phyloP scores from a whole-genome alignment of 2,888 invertebrate genomes.

The Megaustenia siamemsis region DNA sequence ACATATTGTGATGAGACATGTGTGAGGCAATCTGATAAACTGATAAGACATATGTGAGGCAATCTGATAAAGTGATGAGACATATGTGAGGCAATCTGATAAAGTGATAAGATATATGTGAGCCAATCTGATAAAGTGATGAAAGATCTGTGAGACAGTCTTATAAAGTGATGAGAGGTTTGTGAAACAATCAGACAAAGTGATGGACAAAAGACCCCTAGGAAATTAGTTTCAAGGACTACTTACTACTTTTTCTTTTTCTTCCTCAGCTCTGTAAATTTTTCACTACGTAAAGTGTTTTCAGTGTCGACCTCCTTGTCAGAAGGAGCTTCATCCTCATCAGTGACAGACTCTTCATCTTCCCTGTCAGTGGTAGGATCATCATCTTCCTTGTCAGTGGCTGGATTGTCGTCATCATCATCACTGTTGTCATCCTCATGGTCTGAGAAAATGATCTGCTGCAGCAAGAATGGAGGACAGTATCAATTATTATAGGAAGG shows the following conservation, averaged over 20 bases:
- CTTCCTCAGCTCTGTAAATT: conserved; percentile 65
- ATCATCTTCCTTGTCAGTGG: background rate
- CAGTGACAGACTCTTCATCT: conserved; percentile 55
- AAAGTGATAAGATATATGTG: no score
- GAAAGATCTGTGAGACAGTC: no score
- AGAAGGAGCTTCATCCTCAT: conserved; percentile 59
- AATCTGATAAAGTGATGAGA: no score
- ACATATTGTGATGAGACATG: no score
- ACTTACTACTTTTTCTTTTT: conserved; percentile 50
- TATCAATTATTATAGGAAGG: background rate
- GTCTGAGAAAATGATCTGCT: conserved; percentile 67
- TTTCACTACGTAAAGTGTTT: conserved; percentile 55
- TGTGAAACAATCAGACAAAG: no score
- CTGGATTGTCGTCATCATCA: conserved; percentile 36
- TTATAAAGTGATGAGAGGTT: no score
- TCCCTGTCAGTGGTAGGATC: conserved; percentile 37
- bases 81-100: no score
- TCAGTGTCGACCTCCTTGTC: conserved; percentile 57
- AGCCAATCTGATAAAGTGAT: no score
- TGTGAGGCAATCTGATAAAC: no score
- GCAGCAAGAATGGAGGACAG: conserved; percentile 57
- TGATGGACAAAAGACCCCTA: no score
- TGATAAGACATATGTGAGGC: no score
- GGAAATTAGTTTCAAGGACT: no score
- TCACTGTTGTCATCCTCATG: conserved; percentile 61